Evolutionary conservation across 2,113 vertebrate species (phyloP), one percentile per base, ranked within the genome.

Genomic region (Empidonax traillii): DNA sequence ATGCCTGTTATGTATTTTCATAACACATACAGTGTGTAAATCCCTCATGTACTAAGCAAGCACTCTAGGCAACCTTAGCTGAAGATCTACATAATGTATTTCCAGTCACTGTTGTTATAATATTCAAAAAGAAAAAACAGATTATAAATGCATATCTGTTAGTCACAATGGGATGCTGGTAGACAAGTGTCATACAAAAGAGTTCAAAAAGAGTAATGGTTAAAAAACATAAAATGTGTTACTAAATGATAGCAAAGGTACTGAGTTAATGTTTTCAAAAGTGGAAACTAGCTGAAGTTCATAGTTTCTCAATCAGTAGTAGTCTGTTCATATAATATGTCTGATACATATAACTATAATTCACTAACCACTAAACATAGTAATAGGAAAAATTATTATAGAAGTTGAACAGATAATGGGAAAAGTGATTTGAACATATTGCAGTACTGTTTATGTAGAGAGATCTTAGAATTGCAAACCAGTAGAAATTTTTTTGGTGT

Each of bases 71-170:
- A 91, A 44, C 37, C 73, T 81, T 56, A 35, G 20, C 68, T 78
- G 44, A 25, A 56, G 37, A 63, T 86, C 65, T 84, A 7, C 2
- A 0, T 71, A n/a, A n/a, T 47, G 17, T 46, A 18, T 96, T 93
- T 87, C 56, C 23, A 81, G n/a, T 66, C 3, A 4, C 23, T 63
- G 44, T 65, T 84, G 35, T 71, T 95, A 33, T 13, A 78, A 68
- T 74, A 23, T 86, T 92, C 75, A 3, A 12, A 67, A 85, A 59
- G 56, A 69, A 80, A 89, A 89, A 90, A 71, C 22, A 68, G 39
- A 67, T 88, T 75, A 37, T 81, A 72, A 74, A 75, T 66, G 41
- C 37, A 4, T 55, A 84, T 56, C 31, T 6, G 0, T 75, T 76
- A 75, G 39, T 75, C 65, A 61, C 68, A 81, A 44, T 27, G 20